Evolutionary conservation across 1,140 invertebrate genomes (phyloP), one percentile per base, ranked within the genome.

Genomic region (Calosoma granatense): DNA sequence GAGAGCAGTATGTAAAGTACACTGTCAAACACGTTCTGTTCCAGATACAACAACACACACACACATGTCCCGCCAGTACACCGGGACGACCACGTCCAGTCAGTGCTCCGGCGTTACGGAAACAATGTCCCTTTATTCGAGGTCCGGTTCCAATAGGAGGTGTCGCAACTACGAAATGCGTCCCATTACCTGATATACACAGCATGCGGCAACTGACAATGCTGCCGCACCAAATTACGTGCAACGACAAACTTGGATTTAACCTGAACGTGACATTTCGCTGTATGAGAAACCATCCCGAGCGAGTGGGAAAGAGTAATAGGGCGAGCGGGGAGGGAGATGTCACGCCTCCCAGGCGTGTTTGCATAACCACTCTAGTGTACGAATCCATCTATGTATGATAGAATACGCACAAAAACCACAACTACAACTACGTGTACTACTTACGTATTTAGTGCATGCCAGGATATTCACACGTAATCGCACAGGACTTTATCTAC

Each of bases 231-330:
- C 9, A 9, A 47, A 6, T 4, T 12, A 9, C 41, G 15, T 17
- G 17, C 41, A 47, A 47, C 41, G 41, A 11, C 41, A 17, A 3
- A 47, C 41, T 47, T 47, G 41, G 41, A 47, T 47, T 47, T 47
- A 36, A 36, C 6, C n/a, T n/a, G n/a, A n/a, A n/a, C n/a, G n/a
- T n/a, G n/a, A n/a, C n/a, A n/a, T n/a, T n/a, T n/a, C n/a, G n/a
- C n/a, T n/a, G n/a, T n/a, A n/a, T n/a, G n/a, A n/a, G n/a, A n/a
- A n/a, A n/a, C n/a, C n/a, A n/a, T n/a, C n/a, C n/a, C n/a, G n/a
- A n/a, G n/a, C n/a, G n/a, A n/a, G n/a, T n/a, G n/a, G n/a, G n/a
- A n/a, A n/a, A n/a, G n/a, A n/a, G n/a, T n/a, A n/a, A n/a, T n/a
- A n/a, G n/a, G n/a, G n/a, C n/a, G n/a, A n/a, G n/a, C n/a, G n/a